A percentile compares a stretch with the other conserved stretches of the same genome.
phyloP scores from a whole-genome alignment of 1,140 invertebrate species.

The Agraylea sexmaculata region DNA sequence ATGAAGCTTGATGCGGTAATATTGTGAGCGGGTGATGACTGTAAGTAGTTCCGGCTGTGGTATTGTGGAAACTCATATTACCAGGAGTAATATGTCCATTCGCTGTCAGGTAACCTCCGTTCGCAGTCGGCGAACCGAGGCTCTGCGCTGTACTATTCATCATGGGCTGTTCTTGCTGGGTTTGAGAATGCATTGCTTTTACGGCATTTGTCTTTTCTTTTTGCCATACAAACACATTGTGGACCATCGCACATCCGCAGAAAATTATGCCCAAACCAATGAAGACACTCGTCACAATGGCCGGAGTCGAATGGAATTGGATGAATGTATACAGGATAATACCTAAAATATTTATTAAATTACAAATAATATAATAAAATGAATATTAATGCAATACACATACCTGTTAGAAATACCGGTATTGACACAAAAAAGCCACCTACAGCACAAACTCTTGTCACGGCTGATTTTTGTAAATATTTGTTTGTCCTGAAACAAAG shows the following conservation, averaged over 20 bases:
- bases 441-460: constrained; percentile 80
- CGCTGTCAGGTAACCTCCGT: constrained; percentile 31
- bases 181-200: constrained; percentile 31
- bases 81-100: constrained; percentile 29
- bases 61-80: constrained; percentile 36
- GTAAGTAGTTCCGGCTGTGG: constrained; percentile 26
- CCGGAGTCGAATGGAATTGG: constrained; percentile 82
- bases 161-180: constrained; percentile 20
- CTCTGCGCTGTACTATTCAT: constrained; percentile 19
- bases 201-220: constrained; percentile 60
- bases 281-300: constrained; percentile 77
- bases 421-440: constrained; percentile 89
- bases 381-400: constrained; percentile 24
- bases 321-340: constrained; percentile 87
- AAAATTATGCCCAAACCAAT: constrained; percentile 83
- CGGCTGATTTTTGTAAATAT: constrained; percentile 81
- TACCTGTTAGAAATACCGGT: constrained; percentile 84
- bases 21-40: constrained; percentile 34
- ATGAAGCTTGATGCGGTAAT: constrained; percentile 33
- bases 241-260: constrained; percentile 84
- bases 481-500: constrained; percentile 71
- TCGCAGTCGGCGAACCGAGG: constrained; percentile 17
- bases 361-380: no score
- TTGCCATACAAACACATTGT: constrained; percentile 91
- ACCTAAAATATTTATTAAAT: constrained; percentile 64